These are phyloP conservation scores for Microplitis deprimator DNA, from an alignment of 2,888 invertebrate species.

Conservation along the genomic window DNA sequence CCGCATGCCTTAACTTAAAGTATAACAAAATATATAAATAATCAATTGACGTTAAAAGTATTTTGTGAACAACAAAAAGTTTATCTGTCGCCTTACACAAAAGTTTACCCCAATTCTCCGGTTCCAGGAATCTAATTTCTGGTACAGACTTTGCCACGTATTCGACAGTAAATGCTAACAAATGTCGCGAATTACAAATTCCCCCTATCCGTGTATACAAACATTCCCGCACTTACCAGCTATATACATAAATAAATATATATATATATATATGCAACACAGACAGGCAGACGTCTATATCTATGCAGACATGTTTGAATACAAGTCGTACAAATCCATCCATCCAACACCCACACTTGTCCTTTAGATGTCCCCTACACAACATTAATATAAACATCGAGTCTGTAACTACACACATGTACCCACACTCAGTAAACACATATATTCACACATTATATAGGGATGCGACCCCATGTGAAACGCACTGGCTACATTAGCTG, in stretches of 20 bases:
- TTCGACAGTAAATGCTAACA: constrained; percentile 58
- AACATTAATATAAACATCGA: constrained; percentile 55
- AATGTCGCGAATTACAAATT: constrained; percentile 65
- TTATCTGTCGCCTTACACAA: constrained; percentile 26
- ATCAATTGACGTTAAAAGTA: background rate
- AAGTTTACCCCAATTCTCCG: constrained; percentile 59
- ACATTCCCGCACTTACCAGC: constrained; percentile 39
- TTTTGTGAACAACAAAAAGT: constrained; percentile 30
- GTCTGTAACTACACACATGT: constrained; percentile 48
- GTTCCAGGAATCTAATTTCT: constrained; percentile 59
- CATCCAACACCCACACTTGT: constrained; percentile 36
- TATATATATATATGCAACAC: constrained; percentile 9
- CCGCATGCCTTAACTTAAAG: background rate
- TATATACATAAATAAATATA: constrained; percentile 25
- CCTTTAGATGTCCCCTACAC: constrained; percentile 35
- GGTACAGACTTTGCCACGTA: constrained; percentile 43
- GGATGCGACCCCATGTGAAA: constrained; percentile 35
- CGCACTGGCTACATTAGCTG: constrained; percentile 50
- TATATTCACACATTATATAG: constrained; percentile 16
- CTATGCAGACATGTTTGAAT: constrained; percentile 1
- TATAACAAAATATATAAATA: constrained; percentile 11
- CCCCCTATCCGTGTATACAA: constrained; percentile 49
- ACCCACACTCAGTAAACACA: background rate
- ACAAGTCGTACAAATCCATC: constrained; percentile 15
- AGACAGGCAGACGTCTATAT: background rate